Evolutionary conservation across 2,113 vertebrate species (phyloP).

Genomic region (Kryptolebias marmoratus): DNA sequence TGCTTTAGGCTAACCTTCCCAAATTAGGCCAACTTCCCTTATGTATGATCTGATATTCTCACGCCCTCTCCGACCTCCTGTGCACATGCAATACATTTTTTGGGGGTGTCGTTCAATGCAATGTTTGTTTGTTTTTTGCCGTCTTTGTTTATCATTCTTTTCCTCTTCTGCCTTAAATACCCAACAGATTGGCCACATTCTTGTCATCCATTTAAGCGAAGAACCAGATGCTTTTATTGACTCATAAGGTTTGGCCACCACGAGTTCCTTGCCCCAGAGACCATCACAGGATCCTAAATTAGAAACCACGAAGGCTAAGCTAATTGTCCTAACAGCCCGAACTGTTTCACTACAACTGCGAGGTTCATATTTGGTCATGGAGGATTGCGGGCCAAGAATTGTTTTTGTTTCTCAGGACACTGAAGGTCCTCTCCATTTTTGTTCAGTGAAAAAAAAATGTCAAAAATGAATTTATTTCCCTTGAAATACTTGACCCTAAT

Average conservation of each 20-base stretch:
- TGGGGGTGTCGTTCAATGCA: slow-evolving; percentile 70
- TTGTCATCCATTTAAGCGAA: slow-evolving; percentile 72
- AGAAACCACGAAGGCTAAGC: slow-evolving; percentile 56
- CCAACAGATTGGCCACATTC: slow-evolving; percentile 84
- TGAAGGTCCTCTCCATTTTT: slow-evolving; percentile 54
- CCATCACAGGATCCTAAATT: slow-evolving; percentile 60
- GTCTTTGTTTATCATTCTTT: slow-evolving; percentile 85
- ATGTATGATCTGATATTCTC: slow-evolving; percentile 79
- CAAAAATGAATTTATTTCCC: slow-evolving; percentile 34
- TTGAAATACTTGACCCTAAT: slow-evolving; percentile 30
- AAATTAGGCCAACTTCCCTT: slow-evolving; percentile 94
- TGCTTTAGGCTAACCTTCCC: slow-evolving; percentile 88
- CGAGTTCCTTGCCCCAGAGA: slow-evolving; percentile 61
- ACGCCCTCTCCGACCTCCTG: slow-evolving; percentile 77
- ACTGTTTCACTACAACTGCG: slow-evolving; percentile 61
- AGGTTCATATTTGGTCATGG: slow-evolving; percentile 78
- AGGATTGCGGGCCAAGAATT: slow-evolving; percentile 34
- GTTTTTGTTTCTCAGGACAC: slow-evolving; percentile 66
- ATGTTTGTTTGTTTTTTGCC: slow-evolving; percentile 83
- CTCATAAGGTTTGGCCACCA: slow-evolving; percentile 61
- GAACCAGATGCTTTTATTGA: slow-evolving; percentile 68
- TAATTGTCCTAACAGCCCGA: slow-evolving; percentile 62
- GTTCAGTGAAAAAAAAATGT: slow-evolving; percentile 39
- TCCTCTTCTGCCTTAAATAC: slow-evolving; percentile 82
- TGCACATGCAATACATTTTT: slow-evolving; percentile 80